Evolutionary conservation across 37 sponge, comb jelly and placozoan genomes (phyloP).

Genomic region (Cladorhizidae sp.): DNA sequence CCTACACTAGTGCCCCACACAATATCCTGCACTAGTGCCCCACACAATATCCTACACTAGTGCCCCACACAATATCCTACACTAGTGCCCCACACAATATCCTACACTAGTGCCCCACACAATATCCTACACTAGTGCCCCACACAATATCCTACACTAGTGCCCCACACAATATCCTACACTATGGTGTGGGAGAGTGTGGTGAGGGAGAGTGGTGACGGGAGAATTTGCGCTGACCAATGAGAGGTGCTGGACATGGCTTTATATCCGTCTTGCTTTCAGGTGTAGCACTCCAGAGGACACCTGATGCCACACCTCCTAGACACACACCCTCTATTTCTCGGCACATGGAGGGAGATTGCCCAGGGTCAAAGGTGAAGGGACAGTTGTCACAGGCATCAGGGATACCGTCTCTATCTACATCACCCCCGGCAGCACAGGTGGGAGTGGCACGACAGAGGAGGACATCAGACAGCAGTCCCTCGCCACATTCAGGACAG

Average conservation of each 20-base stretch:
- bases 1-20: no score
- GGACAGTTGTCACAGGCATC: constrained; percentile 59
- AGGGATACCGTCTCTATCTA: constrained; percentile 37
- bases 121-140: no score
- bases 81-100: no score
- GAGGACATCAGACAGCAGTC: constrained; percentile 4
- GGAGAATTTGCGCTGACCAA: no score
- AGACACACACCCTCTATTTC: constrained; percentile 21
- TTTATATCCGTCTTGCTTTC: neutral
- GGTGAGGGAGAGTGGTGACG: no score
- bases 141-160: no score
- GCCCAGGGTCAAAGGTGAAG: constrained; percentile 46
- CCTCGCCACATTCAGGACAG: constrained; percentile 18
- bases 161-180: no score
- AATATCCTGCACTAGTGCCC: no score
- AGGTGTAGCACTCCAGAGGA: constrained; percentile 35
- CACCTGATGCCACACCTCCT: constrained; percentile 10
- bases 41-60: no score
- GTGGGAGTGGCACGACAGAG: neutral
- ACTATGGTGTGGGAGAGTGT: no score
- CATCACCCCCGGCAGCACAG: constrained; percentile 9
- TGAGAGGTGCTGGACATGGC: constrained; percentile 29
- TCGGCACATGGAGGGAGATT: neutral
- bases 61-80: no score
- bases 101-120: no score